These are phyloP conservation scores for Germaria angustata DNA, from an alignment of 2,888 invertebrate genomes.

Conservation along the genomic window DNA sequence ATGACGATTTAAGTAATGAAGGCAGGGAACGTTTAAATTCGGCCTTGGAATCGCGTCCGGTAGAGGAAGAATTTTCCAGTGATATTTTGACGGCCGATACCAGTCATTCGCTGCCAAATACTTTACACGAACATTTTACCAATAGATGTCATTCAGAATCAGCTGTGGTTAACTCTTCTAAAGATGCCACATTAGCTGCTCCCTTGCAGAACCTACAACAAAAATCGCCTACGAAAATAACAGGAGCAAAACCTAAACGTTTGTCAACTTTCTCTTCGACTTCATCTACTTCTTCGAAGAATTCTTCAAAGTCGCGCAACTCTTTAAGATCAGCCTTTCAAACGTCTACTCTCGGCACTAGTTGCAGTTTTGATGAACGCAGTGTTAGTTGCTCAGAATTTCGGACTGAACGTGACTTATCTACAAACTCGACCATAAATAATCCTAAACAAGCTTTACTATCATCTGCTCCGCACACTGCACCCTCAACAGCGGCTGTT, in stretches of 20 bases:
- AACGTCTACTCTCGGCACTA: slow-evolving; percentile 63
- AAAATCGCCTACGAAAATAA: slow-evolving; percentile 56
- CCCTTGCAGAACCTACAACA: slow-evolving; percentile 36
- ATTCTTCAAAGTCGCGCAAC: slow-evolving; percentile 74
- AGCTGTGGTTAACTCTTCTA: slow-evolving; percentile 54
- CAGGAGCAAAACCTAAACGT: slow-evolving; percentile 79
- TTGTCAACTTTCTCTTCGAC: slow-evolving; percentile 73
- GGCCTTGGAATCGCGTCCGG: slow-evolving; percentile 65
- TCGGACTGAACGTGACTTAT: slow-evolving; percentile 69
- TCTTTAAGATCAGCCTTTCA: slow-evolving; percentile 70
- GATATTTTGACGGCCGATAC: slow-evolving; percentile 50
- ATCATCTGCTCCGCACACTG: slow-evolving; percentile 68
- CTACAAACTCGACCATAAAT: slow-evolving; percentile 44
- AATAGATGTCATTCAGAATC: slow-evolving; percentile 61
- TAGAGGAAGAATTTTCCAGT: slow-evolving; percentile 60
- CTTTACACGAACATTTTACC: slow-evolving; percentile 68
- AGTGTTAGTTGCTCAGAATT: slow-evolving; percentile 76
- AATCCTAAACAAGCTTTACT: slow-evolving; percentile 54
- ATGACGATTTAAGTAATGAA: slow-evolving; percentile 58
- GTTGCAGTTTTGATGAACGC: slow-evolving; percentile 75
- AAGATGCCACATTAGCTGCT: slow-evolving; percentile 43
- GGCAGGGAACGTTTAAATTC: slow-evolving; percentile 61
- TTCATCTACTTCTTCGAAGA: slow-evolving; percentile 72
- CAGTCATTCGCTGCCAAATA: slow-evolving; percentile 75
- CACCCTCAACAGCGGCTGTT: slow-evolving; percentile 55